phyloP scores from a whole-genome alignment of 2,797 vertebrate genomes.

The Etheostoma perlongum region DNA sequence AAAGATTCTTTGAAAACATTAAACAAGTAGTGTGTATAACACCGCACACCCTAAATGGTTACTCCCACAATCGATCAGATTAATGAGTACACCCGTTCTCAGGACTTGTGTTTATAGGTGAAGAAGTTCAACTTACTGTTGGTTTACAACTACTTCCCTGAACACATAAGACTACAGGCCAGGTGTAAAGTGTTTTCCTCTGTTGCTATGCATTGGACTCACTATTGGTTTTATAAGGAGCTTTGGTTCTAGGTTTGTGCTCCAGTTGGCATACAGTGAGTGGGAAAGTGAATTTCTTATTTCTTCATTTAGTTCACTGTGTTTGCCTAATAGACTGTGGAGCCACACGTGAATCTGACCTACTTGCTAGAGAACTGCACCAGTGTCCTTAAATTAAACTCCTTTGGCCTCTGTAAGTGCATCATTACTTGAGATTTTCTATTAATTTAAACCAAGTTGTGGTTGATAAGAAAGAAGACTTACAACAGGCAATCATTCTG shows the following conservation, averaged over 20 bases:
- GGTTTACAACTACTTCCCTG: neutral
- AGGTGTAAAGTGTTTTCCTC: neutral
- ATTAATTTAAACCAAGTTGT: neutral
- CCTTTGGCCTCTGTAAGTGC: neutral
- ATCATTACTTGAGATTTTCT: neutral
- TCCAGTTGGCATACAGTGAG: conserved; percentile 2
- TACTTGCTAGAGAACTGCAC: conserved; percentile 14
- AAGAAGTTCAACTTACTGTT: neutral
- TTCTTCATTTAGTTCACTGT: conserved; percentile 14
- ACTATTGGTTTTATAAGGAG: neutral
- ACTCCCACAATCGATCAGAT: neutral
- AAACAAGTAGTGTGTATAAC: neutral
- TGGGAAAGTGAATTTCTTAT: conserved; percentile 4
- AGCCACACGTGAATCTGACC: conserved; percentile 24
- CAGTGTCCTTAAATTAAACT: neutral
- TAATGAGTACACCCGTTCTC: conserved; percentile 3
- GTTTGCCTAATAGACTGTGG: conserved; percentile 13
- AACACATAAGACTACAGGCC: neutral
- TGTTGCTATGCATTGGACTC: neutral
- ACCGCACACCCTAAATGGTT: neutral
- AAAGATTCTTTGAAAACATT: neutral
- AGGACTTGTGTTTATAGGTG: neutral
- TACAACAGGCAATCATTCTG: conserved; percentile 22
- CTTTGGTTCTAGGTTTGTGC: conserved; percentile 10
- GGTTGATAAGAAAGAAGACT: neutral